phyloP scores from a whole-genome alignment of 2,113 vertebrate species.

The Tringa solitaria region DNA sequence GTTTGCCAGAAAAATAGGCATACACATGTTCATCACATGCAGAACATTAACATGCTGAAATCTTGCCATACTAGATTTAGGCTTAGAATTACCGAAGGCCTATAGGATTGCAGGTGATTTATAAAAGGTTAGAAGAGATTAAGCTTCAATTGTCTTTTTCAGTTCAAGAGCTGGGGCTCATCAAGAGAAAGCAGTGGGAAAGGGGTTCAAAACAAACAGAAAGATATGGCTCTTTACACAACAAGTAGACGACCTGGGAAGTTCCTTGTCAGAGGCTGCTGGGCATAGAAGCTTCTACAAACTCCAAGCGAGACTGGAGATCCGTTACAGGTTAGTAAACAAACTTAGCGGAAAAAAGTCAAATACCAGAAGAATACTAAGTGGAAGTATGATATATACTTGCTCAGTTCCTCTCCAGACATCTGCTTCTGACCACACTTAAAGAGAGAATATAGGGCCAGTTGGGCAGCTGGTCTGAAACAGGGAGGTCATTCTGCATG shows the following conservation, averaged over 20 bases:
- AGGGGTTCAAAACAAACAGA: not conserved
- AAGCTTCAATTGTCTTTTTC: not conserved
- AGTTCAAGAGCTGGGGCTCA: not conserved
- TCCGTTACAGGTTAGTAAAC: not conserved
- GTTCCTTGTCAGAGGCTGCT: not conserved
- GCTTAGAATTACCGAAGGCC: not conserved
- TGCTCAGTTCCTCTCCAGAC: not conserved
- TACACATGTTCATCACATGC: no score
- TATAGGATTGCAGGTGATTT: not conserved
- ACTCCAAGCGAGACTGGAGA: not conserved
- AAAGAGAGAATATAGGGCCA: not conserved
- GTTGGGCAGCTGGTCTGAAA: not conserved
- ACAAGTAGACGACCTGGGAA: not conserved
- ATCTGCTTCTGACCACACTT: not conserved
- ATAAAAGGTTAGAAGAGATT: not conserved
- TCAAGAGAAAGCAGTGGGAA: not conserved
- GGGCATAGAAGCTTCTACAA: not conserved
- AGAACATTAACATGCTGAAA: not conserved
- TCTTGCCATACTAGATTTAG: not conserved
- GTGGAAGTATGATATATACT: not conserved
- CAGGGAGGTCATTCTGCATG: accelerated
- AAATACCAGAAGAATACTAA: not conserved
- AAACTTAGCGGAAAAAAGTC: not conserved
- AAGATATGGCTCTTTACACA: not conserved
- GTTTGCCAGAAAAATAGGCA: not conserved